These are phyloP conservation scores for Eulemur macaco DNA, from an alignment of 2,113 vertebrate species.

Conservation along the genomic window DNA sequence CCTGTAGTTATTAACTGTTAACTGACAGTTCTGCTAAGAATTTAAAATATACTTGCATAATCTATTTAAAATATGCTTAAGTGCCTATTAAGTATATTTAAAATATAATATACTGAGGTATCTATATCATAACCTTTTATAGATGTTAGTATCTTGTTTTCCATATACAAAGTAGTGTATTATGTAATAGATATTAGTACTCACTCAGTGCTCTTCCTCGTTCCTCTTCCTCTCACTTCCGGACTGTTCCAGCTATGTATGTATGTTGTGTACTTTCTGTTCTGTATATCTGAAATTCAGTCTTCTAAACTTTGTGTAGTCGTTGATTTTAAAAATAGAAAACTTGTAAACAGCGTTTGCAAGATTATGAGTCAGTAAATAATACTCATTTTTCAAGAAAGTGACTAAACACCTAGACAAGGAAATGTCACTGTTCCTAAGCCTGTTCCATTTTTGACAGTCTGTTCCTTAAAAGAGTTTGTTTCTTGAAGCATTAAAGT, in stretches of 20 bases:
- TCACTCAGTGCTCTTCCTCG: not conserved
- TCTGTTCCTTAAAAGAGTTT: not conserved
- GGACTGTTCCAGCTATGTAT: not conserved
- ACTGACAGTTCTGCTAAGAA: not conserved
- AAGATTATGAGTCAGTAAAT: not conserved
- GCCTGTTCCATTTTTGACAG: not conserved
- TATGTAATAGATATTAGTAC: not conserved
- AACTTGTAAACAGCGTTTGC: not conserved
- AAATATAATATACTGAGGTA: not conserved
- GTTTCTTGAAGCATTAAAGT: not conserved
- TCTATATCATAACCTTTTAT: not conserved
- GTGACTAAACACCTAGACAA: not conserved
- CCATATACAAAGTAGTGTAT: not conserved
- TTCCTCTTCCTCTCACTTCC: not conserved
- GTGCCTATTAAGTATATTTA: not conserved
- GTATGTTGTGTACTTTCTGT: not conserved
- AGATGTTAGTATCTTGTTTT: not conserved
- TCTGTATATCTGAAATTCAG: not conserved
- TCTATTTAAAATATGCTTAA: not conserved
- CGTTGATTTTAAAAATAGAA: not conserved
- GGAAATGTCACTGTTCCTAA: not conserved
- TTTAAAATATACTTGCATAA: not conserved
- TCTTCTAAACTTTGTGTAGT: not conserved
- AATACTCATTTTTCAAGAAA: not conserved
- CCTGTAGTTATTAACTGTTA: not conserved